These are phyloP conservation scores for Lasioglossum baleicum DNA, from an alignment of 1,140 invertebrate species.

Conservation along the genomic window DNA sequence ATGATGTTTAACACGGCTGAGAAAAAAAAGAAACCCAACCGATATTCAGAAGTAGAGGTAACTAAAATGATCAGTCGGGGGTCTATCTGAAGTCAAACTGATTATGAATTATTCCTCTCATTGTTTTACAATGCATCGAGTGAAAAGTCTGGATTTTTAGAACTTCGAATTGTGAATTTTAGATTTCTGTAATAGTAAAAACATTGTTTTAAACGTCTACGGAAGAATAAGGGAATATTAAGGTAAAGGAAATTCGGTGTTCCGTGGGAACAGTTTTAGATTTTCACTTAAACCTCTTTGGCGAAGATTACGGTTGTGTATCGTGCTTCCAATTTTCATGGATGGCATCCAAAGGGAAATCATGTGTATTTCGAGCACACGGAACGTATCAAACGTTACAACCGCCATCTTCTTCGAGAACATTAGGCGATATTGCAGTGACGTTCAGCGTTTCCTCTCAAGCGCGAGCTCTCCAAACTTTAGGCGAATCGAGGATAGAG, in stretches of 20 bases:
- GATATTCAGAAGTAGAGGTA: too few relatives aligned
- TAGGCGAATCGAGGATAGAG: conserved; percentile 63
- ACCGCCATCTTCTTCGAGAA: conserved; percentile 70
- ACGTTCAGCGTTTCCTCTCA: conserved; percentile 68
- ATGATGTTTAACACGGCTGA: neutral
- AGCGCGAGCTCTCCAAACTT: conserved; percentile 70
- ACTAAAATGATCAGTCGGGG: too few relatives aligned
- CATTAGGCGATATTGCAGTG: conserved; percentile 71
- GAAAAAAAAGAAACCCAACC: too few relatives aligned
- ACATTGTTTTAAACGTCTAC: too few relatives aligned
- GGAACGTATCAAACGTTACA: conserved; percentile 62
- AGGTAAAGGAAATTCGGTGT: too few relatives aligned
- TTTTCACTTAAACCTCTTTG: neutral
- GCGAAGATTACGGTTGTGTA: neutral
- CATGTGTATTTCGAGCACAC: conserved; percentile 45
- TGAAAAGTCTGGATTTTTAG: too few relatives aligned
- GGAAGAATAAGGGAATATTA: too few relatives aligned
- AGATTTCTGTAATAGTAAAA: too few relatives aligned
- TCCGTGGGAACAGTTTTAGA: neutral
- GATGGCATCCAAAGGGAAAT: conserved; percentile 24
- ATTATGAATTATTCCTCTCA: too few relatives aligned
- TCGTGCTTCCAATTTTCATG: conserved; percentile 3
- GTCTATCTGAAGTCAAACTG: too few relatives aligned
- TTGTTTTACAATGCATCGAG: too few relatives aligned
- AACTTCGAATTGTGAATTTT: too few relatives aligned